phyloP scores from a whole-genome alignment of 2,113 vertebrate species.

The Mustela lutreola region DNA sequence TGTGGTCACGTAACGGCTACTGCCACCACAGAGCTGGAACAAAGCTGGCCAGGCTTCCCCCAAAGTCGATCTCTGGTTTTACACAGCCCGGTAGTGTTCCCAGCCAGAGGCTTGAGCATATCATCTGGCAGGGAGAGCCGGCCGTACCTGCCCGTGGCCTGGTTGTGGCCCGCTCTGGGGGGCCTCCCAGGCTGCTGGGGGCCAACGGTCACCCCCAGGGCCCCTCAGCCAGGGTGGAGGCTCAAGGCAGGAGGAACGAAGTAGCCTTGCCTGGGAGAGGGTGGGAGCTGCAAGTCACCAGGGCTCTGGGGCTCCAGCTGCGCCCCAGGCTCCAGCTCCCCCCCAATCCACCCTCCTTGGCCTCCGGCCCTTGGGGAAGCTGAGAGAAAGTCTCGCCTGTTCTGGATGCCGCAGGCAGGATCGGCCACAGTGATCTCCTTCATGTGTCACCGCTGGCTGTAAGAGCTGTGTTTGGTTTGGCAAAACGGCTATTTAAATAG shows the following conservation, averaged over 20 bases:
- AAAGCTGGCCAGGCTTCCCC: slow-evolving; percentile 10
- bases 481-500: slow-evolving; percentile 86
- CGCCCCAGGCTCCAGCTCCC: not conserved
- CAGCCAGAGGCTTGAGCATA: slow-evolving; percentile 41
- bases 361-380: slow-evolving; percentile 69
- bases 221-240: not conserved
- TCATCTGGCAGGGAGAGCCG: not conserved
- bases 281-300: not conserved
- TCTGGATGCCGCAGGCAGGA: slow-evolving; percentile 74
- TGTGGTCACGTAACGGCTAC: not conserved
- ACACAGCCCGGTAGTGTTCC: slow-evolving; percentile 54
- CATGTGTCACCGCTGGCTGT: slow-evolving; percentile 85
- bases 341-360: not conserved
- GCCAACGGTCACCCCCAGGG: not conserved
- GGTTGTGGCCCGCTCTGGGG: not conserved
- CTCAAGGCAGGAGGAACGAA: not conserved
- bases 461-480: slow-evolving; percentile 88
- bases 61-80: slow-evolving; percentile 70
- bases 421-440: slow-evolving; percentile 82
- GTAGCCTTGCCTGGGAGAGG: not conserved
- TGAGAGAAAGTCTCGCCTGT: slow-evolving; percentile 81
- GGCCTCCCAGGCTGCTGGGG: not conserved
- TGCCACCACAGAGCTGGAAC: slow-evolving; percentile 47
- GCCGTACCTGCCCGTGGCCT: not conserved
- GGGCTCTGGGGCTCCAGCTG: slow-evolving; percentile 49